Percentiles rank a stretch among this genome's conserved stretches.
Conservation (phyloP, 2,797 vertebrate genomes). For the Etheostoma nigrum region DNA sequence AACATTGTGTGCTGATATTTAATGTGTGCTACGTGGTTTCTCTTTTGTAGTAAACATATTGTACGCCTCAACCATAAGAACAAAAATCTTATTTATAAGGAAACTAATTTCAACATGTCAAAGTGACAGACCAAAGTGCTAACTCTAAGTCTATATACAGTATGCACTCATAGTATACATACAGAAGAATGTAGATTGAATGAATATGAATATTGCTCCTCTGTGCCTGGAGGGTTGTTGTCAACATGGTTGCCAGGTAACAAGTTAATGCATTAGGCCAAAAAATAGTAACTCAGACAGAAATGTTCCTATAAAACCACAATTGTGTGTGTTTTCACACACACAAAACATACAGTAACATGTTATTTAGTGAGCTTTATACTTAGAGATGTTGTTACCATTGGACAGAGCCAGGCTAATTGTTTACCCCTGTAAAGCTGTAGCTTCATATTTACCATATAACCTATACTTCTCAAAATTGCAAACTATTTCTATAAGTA, state of each 20-base stretch:
- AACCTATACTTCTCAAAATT: background rate
- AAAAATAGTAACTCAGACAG: too few relatives aligned
- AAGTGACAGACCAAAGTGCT: too few relatives aligned
- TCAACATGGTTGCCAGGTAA: too few relatives aligned
- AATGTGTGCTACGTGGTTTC: constrained; percentile 7
- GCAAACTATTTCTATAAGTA: background rate
- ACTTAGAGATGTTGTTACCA: background rate
- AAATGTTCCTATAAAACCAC: too few relatives aligned
- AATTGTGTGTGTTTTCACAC: too few relatives aligned
- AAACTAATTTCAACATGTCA: background rate
- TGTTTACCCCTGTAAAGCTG: background rate
- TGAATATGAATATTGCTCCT: too few relatives aligned
- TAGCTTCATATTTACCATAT: background rate
- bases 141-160: too few relatives aligned
- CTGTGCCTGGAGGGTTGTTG: too few relatives aligned
- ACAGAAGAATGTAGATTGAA: too few relatives aligned
- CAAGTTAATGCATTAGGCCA: too few relatives aligned
- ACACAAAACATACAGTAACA: background rate
- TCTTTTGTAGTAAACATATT: background rate
- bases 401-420: background rate
- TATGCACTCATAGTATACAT: too few relatives aligned
- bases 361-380: background rate
- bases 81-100: background rate
- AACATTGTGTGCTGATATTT: constrained; percentile 7
- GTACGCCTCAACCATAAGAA: background rate